Base-by-base conservation (phyloP, 2,888 invertebrate species). In the Tetragonisca angustula region DNA sequence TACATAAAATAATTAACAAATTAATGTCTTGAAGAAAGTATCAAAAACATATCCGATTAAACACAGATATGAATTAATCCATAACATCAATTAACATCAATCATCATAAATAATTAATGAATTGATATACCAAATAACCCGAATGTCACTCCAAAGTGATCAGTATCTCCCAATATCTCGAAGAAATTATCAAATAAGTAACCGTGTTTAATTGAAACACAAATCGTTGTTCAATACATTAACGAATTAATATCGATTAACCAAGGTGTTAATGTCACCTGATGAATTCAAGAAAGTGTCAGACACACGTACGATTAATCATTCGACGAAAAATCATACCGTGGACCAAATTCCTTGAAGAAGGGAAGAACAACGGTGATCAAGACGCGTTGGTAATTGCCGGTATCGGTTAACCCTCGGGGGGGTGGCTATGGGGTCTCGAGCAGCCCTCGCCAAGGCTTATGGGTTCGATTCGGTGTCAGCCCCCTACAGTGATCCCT, bases 371-470 rank as follows among this genome's bases (percentile, higher is more conserved):
- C 78, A n/a, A 84, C 72, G 86, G 92, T 91, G 92, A 91, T 91
- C 91, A 89, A 89, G 91, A 90, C 93, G 94, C 94, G 94, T 94
- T 94, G 94, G 94, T 94, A 94, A 94, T 94, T 94, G 94, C 93
- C 93, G 93, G 93, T 94, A 94, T 94, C 94, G 94, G 94, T 94
- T 94, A 94, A 94, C 94, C 94, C 92, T 21, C 36, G 68, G 27
- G 27, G 32, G 90, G 88, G 83, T 87, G 91, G 91, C 89, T 87
- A 90, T 83, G 85, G 88, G 89, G 85, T 88, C 87, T 78, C 85
- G 90, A 89, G 85, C 88, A 86, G 86, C 89, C 88, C 80, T 82
- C 73, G 68, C 68, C 83, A 71, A 79, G 61, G 75, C 77, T 83
- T 87, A 62, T 24, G 65, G 77, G 69, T 86, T 82, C 24, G 24